Evolutionary conservation across 2,113 vertebrate species (phyloP).

Genomic region (Chionomys nivalis): DNA sequence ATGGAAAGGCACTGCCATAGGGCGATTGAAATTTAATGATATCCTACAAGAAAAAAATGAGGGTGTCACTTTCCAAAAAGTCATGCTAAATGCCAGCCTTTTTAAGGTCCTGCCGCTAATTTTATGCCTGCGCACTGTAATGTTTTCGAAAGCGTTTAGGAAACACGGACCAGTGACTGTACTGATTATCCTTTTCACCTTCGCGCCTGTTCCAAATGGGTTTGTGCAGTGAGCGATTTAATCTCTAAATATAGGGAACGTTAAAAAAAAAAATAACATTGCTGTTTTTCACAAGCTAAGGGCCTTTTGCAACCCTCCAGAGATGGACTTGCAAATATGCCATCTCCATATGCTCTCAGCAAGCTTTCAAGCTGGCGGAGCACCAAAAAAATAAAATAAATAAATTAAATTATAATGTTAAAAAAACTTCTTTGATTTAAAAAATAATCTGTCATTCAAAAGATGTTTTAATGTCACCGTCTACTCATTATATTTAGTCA

Average conservation of each 20-base stretch:
- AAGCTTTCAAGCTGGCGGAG: constrained; percentile 88
- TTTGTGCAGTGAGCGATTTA: constrained; percentile 99
- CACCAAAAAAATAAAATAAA: constrained; percentile 81
- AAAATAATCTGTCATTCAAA: constrained; percentile 81
- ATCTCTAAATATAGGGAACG: constrained; percentile 99
- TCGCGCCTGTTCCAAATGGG: constrained; percentile 98
- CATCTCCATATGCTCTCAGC: constrained; percentile 95
- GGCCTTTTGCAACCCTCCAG: constrained; percentile 93
- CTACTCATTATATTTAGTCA: constrained; percentile 80
- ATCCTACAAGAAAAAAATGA: constrained; percentile 99
- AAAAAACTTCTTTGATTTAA: constrained; percentile 80
- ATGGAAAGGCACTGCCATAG: constrained; percentile 99
- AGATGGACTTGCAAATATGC: constrained; percentile 98
- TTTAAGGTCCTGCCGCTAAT: constrained; percentile 99
- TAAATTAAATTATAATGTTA: constrained; percentile 46
- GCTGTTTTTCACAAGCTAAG: constrained; percentile 94
- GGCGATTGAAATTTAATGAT: constrained; percentile 99
- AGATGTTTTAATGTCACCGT: constrained; percentile 80
- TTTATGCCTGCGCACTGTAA: constrained; percentile 99
- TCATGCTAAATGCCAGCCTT: constrained; percentile 99
- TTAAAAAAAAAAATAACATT: constrained; percentile 96
- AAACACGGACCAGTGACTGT: constrained; percentile 99
- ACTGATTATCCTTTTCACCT: constrained; percentile 99
- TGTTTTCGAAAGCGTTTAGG: constrained; percentile 99
- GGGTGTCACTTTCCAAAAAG: constrained; percentile 99